Conservation (phyloP, 2,113 vertebrate genomes). For the Callospermophilus lateralis region DNA sequence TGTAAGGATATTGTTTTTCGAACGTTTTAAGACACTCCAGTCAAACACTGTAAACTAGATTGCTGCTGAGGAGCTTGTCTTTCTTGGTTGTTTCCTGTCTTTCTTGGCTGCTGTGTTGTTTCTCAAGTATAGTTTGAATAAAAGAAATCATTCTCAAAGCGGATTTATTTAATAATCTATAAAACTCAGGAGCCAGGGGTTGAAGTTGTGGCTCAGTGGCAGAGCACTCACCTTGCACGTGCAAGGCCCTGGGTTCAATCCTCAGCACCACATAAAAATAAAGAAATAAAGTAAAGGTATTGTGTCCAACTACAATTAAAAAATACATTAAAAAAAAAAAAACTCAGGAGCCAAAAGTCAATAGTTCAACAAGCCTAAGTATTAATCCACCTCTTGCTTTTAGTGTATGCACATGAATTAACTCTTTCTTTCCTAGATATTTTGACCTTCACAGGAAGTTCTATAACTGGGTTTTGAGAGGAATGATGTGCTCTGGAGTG, state of each 20-base stretch:
- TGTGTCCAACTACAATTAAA: too few relatives aligned
- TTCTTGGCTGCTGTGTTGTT: not conserved
- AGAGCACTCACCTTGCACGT: too few relatives aligned
- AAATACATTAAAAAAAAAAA: not conserved
- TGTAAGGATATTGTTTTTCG: conserved; percentile 1
- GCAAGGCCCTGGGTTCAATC: too few relatives aligned
- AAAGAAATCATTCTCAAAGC: conserved; percentile 48
- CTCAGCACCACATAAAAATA: too few relatives aligned
- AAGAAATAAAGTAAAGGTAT: too few relatives aligned
- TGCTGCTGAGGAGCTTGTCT: not conserved
- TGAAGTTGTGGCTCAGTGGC: too few relatives aligned
- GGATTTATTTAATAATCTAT: conserved; percentile 55
- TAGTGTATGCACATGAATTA: not conserved
- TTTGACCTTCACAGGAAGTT: conserved; percentile 59
- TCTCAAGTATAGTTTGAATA: not conserved
- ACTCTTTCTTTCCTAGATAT: conserved; percentile 55
- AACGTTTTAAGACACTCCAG: conserved; percentile 22
- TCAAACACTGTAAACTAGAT: not conserved
- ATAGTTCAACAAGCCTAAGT: conserved; percentile 57
- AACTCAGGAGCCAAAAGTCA: conserved; percentile 39
- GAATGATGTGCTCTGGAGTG: conserved; percentile 46
- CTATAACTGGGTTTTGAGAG: conserved; percentile 53
- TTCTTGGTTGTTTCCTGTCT: not conserved
- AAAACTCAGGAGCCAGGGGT: not conserved
- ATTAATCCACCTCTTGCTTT: conserved; percentile 5